Evolutionary conservation across 2,888 invertebrate genomes (phyloP).

Genomic region (Andrena bucephala): DNA sequence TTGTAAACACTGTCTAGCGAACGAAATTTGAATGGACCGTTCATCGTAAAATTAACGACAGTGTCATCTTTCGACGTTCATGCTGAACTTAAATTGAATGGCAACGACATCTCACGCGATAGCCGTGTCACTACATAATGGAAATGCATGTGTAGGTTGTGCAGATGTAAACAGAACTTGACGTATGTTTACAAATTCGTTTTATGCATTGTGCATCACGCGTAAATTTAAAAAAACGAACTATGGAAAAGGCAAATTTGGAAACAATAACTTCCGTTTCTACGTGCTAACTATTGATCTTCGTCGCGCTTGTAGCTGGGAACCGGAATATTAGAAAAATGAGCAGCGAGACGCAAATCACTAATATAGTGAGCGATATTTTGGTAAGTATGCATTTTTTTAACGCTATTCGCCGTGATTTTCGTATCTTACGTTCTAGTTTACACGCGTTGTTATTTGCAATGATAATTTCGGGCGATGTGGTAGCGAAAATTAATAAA

Average conservation of each 20-base stretch:
- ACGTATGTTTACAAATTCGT: conserved; percentile 7
- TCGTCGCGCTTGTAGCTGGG: background rate
- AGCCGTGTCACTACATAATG: background rate
- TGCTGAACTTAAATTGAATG: background rate
- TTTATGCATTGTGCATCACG: background rate
- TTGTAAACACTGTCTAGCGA: conserved; percentile 1
- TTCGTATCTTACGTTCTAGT: background rate
- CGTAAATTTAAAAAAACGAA: background rate
- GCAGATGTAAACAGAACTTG: conserved; percentile 43
- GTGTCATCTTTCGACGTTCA: conserved; percentile 34
- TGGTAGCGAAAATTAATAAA: background rate
- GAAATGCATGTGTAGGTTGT: conserved; percentile 33
- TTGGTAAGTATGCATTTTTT: conserved; percentile 85
- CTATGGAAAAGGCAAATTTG: conserved; percentile 16
- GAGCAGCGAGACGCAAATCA: conserved; percentile 88
- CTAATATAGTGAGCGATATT: conserved; percentile 89
- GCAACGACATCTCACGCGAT: conserved; percentile 31
- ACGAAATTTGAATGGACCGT: conserved; percentile 35
- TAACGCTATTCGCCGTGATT: background rate
- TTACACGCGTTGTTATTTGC: background rate
- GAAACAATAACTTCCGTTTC: background rate
- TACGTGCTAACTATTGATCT: conserved; percentile 4
- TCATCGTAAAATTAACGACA: conserved; percentile 17
- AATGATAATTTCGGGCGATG: background rate
- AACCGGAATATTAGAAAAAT: conserved; percentile 79